Percentiles rank a stretch among this genome's conserved stretches.
phyloP scores from a whole-genome alignment of 2,888 invertebrate genomes.

The Synanthedon tipuliformis region DNA sequence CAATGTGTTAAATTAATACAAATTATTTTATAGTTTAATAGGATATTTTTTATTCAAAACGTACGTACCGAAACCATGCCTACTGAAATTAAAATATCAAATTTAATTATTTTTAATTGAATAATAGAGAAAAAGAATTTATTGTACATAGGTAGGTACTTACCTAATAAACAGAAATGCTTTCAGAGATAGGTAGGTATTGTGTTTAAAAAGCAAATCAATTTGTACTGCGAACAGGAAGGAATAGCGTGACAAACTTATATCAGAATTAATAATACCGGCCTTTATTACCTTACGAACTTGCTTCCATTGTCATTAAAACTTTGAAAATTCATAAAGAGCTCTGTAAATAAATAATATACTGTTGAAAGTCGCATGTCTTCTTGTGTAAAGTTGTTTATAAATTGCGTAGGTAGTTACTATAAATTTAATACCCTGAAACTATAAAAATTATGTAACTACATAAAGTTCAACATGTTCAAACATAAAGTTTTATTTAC shows the following conservation, averaged over 20 bases:
- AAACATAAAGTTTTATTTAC: background rate
- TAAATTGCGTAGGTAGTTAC: background rate
- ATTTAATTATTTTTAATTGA: no score
- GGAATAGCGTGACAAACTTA: conserved; percentile 42
- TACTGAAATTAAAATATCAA: no score
- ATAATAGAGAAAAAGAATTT: no score
- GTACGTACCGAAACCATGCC: no score
- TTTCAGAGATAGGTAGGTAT: no score
- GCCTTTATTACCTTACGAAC: conserved; percentile 43
- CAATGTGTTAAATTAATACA: no score
- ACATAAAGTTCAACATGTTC: background rate
- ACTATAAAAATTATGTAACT: background rate
- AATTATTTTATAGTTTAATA: no score
- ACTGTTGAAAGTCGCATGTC: conserved; percentile 41
- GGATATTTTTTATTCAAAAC: no score
- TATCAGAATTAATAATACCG: conserved; percentile 45
- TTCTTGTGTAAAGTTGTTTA: background rate
- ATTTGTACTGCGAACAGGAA: background rate
- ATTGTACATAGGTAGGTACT: no score
- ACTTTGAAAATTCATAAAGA: conserved; percentile 53
- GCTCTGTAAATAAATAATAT: conserved; percentile 46
- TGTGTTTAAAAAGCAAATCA: background rate
- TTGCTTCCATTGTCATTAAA: conserved; percentile 53
- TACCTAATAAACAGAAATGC: no score
- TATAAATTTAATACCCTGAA: background rate